Conservation (phyloP, 1,140 invertebrate species). For the Nasonia longicornis region DNA sequence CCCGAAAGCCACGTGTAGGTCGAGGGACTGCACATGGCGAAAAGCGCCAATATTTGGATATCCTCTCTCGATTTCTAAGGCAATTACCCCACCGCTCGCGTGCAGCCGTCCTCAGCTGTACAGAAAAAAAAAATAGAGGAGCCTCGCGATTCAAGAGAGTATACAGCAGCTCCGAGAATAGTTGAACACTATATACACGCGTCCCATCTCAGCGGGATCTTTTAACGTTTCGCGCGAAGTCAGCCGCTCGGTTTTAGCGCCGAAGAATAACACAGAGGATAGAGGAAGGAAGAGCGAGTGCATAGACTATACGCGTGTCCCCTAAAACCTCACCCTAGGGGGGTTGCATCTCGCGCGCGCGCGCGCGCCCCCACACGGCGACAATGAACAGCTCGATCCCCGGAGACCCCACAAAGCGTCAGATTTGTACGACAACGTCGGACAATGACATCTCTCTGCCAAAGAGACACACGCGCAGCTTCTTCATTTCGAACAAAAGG, state of each 20-base stretch:
- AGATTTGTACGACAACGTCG: conserved; percentile 53
- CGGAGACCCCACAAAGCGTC: conserved; percentile 48
- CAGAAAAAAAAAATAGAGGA: neutral
- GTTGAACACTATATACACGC: neutral
- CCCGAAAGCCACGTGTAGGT: neutral
- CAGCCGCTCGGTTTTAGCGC: neutral
- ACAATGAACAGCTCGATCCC: conserved; percentile 51
- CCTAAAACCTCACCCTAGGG: conserved; percentile 2
- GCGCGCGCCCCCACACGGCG: conserved; percentile 28
- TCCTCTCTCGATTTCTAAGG: neutral
- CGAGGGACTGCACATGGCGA: neutral
- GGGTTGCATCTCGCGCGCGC: neutral
- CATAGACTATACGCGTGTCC: conserved; percentile 39
- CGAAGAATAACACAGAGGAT: neutral
- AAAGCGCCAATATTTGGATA: conserved; percentile 6
- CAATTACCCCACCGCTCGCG: neutral
- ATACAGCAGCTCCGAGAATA: neutral
- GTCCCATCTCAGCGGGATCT: neutral
- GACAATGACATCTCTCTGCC: neutral
- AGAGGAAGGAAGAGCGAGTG: conserved; percentile 26
- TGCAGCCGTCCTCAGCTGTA: neutral
- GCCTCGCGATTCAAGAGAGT: neutral
- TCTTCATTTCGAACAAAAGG: neutral
- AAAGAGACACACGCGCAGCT: neutral
- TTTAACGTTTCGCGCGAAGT: conserved; percentile 1